A percentile compares a stretch with the other conserved stretches of the same genome.
phyloP scores from a whole-genome alignment of 2,797 vertebrate species.

The Macroramphosus scolopax region DNA sequence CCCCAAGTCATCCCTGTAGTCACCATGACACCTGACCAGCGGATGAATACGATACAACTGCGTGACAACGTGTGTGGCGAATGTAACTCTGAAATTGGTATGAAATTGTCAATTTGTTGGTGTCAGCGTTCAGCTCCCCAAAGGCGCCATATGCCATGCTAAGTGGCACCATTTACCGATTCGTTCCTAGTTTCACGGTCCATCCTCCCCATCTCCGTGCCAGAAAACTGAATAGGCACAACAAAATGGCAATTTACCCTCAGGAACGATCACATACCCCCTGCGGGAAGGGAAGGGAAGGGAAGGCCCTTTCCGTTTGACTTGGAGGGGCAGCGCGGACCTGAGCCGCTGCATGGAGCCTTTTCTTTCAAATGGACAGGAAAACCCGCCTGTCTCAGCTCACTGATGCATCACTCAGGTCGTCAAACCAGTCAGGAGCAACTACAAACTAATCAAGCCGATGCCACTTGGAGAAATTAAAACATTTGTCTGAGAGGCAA shows the following conservation, averaged over 20 bases:
- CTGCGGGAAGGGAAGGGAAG: no score
- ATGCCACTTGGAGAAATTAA: no score
- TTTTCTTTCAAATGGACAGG: constrained; percentile 43
- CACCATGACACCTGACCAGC: no score
- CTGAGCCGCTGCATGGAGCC: constrained; percentile 43
- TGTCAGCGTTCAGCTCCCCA: constrained; percentile 64
- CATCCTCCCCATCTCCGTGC: constrained; percentile 70
- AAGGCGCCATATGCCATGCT: constrained; percentile 69
- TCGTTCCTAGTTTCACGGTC: constrained; percentile 84
- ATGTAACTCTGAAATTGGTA: constrained; percentile 73
- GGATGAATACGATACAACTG: no score
- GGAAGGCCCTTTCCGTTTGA: constrained; percentile 56
- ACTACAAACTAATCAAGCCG: no score
- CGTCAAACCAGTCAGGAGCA: no score
- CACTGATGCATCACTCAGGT: not conserved
- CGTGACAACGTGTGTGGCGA: constrained; percentile 72
- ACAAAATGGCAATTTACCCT: constrained; percentile 78
- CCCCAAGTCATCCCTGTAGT: no score
- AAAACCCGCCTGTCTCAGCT: not conserved
- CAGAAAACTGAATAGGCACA: constrained; percentile 67
- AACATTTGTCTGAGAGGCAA: no score
- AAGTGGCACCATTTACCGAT: constrained; percentile 73
- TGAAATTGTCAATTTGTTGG: constrained; percentile 84
- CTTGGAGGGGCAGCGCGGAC: constrained; percentile 25
- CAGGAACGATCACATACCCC: constrained; percentile 65